A percentile compares a stretch with the other conserved stretches of the same genome.
Conservation (phyloP, 2,888 invertebrate genomes). For the Campoplex nolae region DNA sequence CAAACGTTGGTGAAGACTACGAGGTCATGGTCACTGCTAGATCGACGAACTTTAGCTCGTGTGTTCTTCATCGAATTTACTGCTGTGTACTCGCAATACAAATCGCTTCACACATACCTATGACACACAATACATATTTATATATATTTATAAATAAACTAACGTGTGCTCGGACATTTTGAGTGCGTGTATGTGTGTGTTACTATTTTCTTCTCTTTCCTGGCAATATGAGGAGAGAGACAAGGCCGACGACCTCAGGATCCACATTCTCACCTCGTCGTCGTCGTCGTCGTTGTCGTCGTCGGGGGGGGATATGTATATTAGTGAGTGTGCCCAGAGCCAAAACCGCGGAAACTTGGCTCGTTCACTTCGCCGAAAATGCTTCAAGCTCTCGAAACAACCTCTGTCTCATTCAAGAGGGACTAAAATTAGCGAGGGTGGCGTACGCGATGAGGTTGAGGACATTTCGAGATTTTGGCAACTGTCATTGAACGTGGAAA, state of each 20-base stretch:
- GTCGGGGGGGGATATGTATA: slow-evolving; percentile 56
- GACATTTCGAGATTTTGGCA: slow-evolving; percentile 65
- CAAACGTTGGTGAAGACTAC: slow-evolving; percentile 8
- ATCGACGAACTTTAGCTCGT: slow-evolving; percentile 58
- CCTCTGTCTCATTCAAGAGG: slow-evolving; percentile 69
- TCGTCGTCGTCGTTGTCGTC: slow-evolving; percentile 69
- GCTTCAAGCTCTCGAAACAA: slow-evolving; percentile 41
- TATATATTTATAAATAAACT: slow-evolving; percentile 8
- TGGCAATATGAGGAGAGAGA: slow-evolving; percentile 47
- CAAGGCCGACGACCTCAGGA: slow-evolving; percentile 61
- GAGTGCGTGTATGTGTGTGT: not conserved
- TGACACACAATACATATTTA: not conserved
- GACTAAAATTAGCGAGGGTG: slow-evolving; percentile 77
- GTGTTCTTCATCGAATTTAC: slow-evolving; percentile 43
- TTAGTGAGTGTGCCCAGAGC: slow-evolving; percentile 45
- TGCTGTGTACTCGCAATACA: slow-evolving; percentile 7
- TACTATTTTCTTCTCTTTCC: slow-evolving; percentile 20
- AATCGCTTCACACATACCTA: not conserved
- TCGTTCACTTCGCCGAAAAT: slow-evolving; percentile 35
- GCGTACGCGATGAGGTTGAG: slow-evolving; percentile 28
- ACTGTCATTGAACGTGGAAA: slow-evolving; percentile 46
- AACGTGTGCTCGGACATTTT: too few species aligned
- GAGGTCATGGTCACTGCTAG: slow-evolving; percentile 55
- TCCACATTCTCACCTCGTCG: slow-evolving; percentile 58
- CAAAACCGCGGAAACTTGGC: slow-evolving; percentile 63